Evolutionary conservation across 2,797 vertebrate species (phyloP).

Genomic region (Luscinia luscinia): DNA sequence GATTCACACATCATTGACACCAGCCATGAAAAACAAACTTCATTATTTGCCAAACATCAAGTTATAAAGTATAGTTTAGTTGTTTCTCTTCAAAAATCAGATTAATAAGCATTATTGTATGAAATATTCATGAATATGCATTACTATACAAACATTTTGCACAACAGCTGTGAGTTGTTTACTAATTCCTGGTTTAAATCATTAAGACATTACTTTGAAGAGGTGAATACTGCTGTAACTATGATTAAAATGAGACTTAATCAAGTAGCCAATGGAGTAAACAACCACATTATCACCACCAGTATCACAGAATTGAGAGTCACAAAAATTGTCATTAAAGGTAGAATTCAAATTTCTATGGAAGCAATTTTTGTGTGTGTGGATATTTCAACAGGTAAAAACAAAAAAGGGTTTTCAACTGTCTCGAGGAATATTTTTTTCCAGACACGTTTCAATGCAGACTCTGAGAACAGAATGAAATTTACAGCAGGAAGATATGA

Average conservation of each 20-base stretch:
- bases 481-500: background rate
- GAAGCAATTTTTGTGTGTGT: background rate
- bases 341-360: background rate
- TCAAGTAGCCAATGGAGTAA: slow-evolving; percentile 74
- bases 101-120: slow-evolving; percentile 62
- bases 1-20: slow-evolving; percentile 12
- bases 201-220: slow-evolving; percentile 76
- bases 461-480: background rate
- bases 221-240: slow-evolving; percentile 68
- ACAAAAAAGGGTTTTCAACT: background rate
- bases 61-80: slow-evolving; percentile 25
- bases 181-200: slow-evolving; percentile 84
- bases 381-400: background rate
- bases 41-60: slow-evolving; percentile 49
- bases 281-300: slow-evolving; percentile 32
- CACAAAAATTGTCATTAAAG: background rate
- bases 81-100: slow-evolving; percentile 56
- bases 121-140: slow-evolving; percentile 79
- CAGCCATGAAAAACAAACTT: background rate
- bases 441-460: background rate
- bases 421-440: background rate
- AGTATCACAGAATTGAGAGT: background rate
- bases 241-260: slow-evolving; percentile 76
- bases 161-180: slow-evolving; percentile 85
- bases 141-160: slow-evolving; percentile 78